Evolutionary conservation across 2,797 vertebrate genomes (phyloP).

Genomic region (Trichosurus vulpecula): DNA sequence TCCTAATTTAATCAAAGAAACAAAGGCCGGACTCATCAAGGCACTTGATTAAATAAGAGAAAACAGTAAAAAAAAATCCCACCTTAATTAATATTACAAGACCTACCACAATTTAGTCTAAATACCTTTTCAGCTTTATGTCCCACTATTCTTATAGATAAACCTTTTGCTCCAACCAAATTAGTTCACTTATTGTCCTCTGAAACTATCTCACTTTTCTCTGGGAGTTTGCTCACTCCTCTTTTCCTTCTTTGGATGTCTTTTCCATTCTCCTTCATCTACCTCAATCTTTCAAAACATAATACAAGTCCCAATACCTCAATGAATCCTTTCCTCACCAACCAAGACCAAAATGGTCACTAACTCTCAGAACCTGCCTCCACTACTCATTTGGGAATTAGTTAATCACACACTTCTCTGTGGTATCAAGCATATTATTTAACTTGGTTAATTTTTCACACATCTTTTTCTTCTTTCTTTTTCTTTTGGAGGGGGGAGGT

Average conservation of each 20-base stretch:
- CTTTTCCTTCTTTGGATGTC: not conserved
- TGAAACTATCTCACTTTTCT: not conserved
- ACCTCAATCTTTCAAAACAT: not conserved
- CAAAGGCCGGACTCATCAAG: too few relatives aligned
- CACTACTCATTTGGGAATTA: not conserved
- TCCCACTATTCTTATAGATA: not conserved
- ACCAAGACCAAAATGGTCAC: not conserved
- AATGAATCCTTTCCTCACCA: not conserved
- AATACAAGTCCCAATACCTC: not conserved
- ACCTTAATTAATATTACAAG: too few relatives aligned
- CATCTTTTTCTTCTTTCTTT: too few relatives aligned
- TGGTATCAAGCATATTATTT: not conserved
- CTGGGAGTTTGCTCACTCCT: not conserved
- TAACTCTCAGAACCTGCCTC: not conserved
- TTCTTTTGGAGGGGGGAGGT: too few relatives aligned
- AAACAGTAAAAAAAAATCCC: too few relatives aligned
- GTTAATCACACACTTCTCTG: not conserved
- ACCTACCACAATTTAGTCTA: not conserved
- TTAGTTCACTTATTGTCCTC: not conserved
- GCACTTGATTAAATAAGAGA: too few relatives aligned
- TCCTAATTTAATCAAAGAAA: too few relatives aligned
- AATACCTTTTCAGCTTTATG: not conserved
- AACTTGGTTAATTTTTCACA: not conserved
- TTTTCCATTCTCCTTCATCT: not conserved
- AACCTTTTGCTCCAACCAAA: not conserved